Evolutionary conservation across 2,113 vertebrate genomes (phyloP).

Genomic region (Pleuronectes platessa): DNA sequence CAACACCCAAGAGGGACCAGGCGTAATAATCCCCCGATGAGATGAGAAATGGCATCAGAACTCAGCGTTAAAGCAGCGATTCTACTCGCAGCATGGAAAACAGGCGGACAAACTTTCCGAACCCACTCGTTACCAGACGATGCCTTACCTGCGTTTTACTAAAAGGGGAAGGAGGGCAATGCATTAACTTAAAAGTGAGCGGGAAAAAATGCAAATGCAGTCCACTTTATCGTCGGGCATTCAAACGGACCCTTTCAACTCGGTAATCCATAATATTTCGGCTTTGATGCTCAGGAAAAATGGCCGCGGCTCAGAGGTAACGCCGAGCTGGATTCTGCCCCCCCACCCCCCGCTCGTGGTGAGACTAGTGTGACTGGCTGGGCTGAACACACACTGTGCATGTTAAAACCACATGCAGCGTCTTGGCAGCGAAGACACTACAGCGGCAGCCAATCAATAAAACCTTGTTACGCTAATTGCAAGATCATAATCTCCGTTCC

Average conservation of each 20-base stretch:
- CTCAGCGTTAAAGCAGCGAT: conserved; percentile 36
- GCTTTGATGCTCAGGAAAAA: conserved; percentile 69
- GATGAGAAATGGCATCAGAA: conserved; percentile 31
- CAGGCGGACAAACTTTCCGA: conserved; percentile 54
- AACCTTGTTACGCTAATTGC: conserved; percentile 87
- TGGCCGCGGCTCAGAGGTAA: conserved; percentile 42
- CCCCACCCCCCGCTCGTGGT: conserved; percentile 5
- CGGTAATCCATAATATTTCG: conserved; percentile 69
- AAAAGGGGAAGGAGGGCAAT: conserved; percentile 42
- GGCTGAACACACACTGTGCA: conserved; percentile 66
- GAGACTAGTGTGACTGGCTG: conserved; percentile 58
- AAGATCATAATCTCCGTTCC: conserved; percentile 84
- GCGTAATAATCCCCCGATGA: conserved; percentile 34
- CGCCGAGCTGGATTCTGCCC: conserved; percentile 39
- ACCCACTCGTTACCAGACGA: conserved; percentile 50
- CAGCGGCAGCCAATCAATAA: conserved; percentile 84
- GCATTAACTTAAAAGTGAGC: conserved; percentile 66
- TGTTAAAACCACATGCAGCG: conserved; percentile 78
- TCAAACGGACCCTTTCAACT: conserved; percentile 69
- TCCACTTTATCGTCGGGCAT: conserved; percentile 65
- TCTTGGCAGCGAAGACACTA: conserved; percentile 78
- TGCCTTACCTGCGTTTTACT: conserved; percentile 54
- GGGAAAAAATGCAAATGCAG: conserved; percentile 66
- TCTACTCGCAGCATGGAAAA: conserved; percentile 54
- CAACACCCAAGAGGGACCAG: conserved; percentile 46